These are phyloP conservation scores for Aphodius sticticus DNA, from an alignment of 2,888 invertebrate genomes.

Conservation along the genomic window DNA sequence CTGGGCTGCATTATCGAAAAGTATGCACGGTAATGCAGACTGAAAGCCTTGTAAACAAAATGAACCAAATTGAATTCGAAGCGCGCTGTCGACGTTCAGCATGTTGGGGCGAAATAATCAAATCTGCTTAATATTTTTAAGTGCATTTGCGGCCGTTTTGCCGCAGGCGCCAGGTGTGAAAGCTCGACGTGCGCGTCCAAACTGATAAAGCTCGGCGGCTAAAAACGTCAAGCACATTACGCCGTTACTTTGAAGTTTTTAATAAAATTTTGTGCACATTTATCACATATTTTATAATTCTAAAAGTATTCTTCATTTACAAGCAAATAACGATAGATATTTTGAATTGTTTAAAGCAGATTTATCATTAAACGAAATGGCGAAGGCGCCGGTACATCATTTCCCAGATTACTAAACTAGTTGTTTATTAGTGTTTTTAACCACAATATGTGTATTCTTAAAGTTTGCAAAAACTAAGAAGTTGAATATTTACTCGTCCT, in stretches of 20 bases:
- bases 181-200: background rate
- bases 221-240: background rate
- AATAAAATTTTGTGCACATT: background rate
- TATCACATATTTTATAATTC: background rate
- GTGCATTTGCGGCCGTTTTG: background rate
- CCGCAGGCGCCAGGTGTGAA: background rate
- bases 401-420: no score
- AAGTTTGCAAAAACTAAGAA: background rate
- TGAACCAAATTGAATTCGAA: background rate
- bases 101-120: background rate
- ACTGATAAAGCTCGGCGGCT: background rate
- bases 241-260: no score
- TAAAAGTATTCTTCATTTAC: no score
- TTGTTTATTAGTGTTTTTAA: no score
- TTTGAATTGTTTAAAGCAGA: no score
- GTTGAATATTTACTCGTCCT: background rate
- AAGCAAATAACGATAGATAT: no score
- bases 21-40: background rate
- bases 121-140: background rate
- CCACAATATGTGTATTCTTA: background rate
- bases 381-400: no score
- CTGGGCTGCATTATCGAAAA: background rate
- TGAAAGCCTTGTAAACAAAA: background rate
- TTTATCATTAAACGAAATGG: no score
- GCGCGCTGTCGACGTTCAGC: background rate